phyloP scores from a whole-genome alignment of 2,888 invertebrate genomes.

The Spilarctia lutea region DNA sequence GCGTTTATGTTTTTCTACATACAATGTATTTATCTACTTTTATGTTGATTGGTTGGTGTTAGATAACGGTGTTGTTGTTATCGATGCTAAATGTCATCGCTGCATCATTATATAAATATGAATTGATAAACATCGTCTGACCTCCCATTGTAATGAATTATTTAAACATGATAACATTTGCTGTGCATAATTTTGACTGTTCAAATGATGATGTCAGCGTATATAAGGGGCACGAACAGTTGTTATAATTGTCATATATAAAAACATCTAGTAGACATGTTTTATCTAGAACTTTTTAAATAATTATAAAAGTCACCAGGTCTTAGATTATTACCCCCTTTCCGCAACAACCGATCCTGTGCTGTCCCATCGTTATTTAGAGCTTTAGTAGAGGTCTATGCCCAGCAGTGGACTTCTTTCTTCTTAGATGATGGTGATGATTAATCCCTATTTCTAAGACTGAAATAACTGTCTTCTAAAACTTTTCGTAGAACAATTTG shows the following conservation, averaged over 20 bases:
- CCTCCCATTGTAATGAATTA: conserved; percentile 43
- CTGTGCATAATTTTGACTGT: conserved; percentile 14
- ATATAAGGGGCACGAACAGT: conserved; percentile 4
- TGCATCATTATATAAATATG: conserved; percentile 34
- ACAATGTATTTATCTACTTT: conserved; percentile 14
- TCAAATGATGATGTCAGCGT: conserved; percentile 13
- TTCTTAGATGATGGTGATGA: neutral
- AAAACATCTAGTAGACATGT: neutral
- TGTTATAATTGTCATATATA: conserved; percentile 6
- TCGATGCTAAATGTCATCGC: conserved; percentile 38
- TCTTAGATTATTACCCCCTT: too few relatives aligned
- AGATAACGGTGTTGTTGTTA: conserved; percentile 24
- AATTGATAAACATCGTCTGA: conserved; percentile 35
- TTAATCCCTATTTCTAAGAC: conserved; percentile 32
- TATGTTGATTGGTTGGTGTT: neutral
- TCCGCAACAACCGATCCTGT: too few relatives aligned
- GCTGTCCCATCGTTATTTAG: too few relatives aligned
- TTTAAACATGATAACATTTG: conserved; percentile 26
- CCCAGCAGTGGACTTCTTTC: neutral
- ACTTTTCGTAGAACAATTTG: conserved; percentile 67
- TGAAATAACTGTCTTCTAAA: conserved; percentile 62
- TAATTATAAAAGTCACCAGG: too few relatives aligned
- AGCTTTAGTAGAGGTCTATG: neutral
- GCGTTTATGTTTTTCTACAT: neutral
- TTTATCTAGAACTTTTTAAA: too few relatives aligned